A percentile compares a stretch with the other conserved stretches of the same genome.
These are phyloP conservation scores for Dolichoris vasculosae DNA, from an alignment of 1,140 invertebrate species.

Conservation along the genomic window DNA sequence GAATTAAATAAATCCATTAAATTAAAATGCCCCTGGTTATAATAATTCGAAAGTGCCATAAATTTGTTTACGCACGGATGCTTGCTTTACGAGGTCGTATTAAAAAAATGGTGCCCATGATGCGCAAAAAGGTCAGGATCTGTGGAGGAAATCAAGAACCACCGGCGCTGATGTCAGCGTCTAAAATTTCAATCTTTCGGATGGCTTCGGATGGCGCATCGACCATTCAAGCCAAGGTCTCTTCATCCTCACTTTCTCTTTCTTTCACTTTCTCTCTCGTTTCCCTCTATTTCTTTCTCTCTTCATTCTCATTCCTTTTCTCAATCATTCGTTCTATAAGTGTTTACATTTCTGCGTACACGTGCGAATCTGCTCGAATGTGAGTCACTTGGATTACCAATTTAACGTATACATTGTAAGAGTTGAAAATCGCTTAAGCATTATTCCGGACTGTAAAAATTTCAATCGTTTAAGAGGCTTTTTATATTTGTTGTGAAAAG, in stretches of 20 bases:
- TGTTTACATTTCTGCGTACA: not conserved
- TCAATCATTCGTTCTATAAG: no score
- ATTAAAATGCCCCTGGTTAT: no score
- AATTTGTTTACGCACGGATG: no score
- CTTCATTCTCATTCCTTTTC: not conserved
- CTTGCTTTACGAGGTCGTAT: constrained; percentile 8
- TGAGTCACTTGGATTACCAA: constrained; percentile 5
- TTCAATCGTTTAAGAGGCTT: not conserved
- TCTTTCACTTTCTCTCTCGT: not conserved
- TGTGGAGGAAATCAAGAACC: not conserved
- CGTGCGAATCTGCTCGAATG: not conserved
- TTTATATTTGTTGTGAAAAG: no score
- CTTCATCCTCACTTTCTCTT: not conserved
- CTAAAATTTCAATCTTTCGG: constrained; percentile 49
- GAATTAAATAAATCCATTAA: no score
- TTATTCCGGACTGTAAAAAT: not conserved
- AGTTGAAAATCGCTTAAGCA: not conserved
- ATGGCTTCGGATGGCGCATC: not conserved
- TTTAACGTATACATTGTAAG: not conserved
- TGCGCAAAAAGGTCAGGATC: not conserved
- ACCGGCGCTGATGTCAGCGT: constrained; percentile 46
- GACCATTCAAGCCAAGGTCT: constrained; percentile 44
- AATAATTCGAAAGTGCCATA: no score
- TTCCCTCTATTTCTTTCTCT: not conserved
- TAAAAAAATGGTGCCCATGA: not conserved